Percentiles rank a stretch among this genome's conserved stretches.
phyloP scores from a whole-genome alignment of 2,113 vertebrate genomes.

The Gyps fulvus region DNA sequence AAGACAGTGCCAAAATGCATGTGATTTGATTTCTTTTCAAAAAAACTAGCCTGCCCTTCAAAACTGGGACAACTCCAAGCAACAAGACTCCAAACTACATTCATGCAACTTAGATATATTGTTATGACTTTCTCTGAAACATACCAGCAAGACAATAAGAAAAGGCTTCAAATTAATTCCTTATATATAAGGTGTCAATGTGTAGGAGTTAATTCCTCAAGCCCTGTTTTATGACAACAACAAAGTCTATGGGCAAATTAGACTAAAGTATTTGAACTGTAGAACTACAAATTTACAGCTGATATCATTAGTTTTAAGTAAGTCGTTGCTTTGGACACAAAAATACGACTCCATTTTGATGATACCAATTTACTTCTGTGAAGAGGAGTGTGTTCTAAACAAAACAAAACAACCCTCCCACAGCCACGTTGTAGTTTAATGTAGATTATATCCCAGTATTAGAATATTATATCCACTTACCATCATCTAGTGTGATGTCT shows the following conservation, averaged over 20 bases:
- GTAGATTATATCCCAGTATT: background rate
- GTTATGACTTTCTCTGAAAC: background rate
- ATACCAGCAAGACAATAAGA: background rate
- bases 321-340: background rate
- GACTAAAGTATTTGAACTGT: background rate
- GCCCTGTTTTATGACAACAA: background rate
- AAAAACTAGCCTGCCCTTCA: background rate
- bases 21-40: background rate
- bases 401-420: background rate
- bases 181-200: background rate
- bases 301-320: background rate
- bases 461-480: conserved; percentile 73
- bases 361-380: background rate
- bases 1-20: background rate
- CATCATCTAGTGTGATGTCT: conserved; percentile 98
- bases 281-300: background rate
- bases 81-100: background rate
- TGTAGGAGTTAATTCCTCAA: background rate
- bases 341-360: background rate
- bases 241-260: background rate
- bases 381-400: background rate
- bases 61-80: background rate
- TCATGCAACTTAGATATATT: background rate
- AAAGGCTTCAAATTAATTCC: background rate
- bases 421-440: background rate